A percentile compares a stretch with the other conserved stretches of the same genome.
phyloP scores from a whole-genome alignment of 2,113 vertebrate species.

The Gambusia affinis region DNA sequence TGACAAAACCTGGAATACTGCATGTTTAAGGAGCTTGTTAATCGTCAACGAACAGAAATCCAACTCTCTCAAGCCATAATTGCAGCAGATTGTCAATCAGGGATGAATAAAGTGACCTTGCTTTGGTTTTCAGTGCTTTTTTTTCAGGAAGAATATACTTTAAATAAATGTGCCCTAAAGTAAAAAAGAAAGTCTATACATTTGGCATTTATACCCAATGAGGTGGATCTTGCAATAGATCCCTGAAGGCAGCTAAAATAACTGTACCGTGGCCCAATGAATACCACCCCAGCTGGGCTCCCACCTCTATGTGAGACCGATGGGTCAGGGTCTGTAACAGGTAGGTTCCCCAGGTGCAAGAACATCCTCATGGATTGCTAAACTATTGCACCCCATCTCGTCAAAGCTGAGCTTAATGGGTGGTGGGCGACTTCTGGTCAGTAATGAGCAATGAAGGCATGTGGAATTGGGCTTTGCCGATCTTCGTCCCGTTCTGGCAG shows the following conservation, averaged over 20 bases:
- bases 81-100: neutral
- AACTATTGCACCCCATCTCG: slow-evolving; percentile 84
- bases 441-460: slow-evolving; percentile 82
- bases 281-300: slow-evolving; percentile 64
- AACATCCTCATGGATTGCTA: slow-evolving; percentile 76
- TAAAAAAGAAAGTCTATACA: neutral
- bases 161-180: neutral
- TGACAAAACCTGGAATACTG: neutral
- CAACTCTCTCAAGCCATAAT: neutral
- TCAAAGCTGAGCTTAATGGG: slow-evolving; percentile 97
- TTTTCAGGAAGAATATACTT: neutral
- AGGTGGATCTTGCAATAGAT: slow-evolving; percentile 2
- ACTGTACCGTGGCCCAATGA: slow-evolving; percentile 76
- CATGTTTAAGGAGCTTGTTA: neutral
- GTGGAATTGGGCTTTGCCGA: slow-evolving; percentile 45
- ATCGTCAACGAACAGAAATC: neutral
- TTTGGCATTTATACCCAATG: slow-evolving; percentile 15
- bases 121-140: neutral
- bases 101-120: neutral
- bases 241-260: slow-evolving; percentile 76
- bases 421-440: slow-evolving; percentile 79
- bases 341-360: slow-evolving; percentile 90
- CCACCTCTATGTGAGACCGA: slow-evolving; percentile 72
- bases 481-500: slow-evolving; percentile 66
- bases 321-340: slow-evolving; percentile 80